Evolutionary conservation across 2,888 invertebrate genomes (phyloP), one percentile per base, ranked within the genome.

Genomic region (Coronaproctus castanopsis): DNA sequence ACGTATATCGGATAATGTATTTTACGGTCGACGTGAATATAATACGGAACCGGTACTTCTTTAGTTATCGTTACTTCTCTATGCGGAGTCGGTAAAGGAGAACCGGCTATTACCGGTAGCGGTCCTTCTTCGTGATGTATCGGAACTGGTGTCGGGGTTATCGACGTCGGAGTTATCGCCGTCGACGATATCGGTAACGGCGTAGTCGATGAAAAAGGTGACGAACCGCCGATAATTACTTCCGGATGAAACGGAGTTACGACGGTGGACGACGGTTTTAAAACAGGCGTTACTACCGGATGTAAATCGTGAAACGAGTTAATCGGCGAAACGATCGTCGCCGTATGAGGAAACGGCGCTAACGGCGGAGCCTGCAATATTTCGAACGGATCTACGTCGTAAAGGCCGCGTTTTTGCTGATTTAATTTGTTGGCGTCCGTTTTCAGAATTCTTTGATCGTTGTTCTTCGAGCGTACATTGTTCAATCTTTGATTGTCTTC

Each of bases 1-100:
- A 84, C 82, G 75, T 83, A 82, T 64, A 87, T 83, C 67, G 87
- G 81, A 68, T 83, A 82, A 0, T 87, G 81, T 0, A 87, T 77
- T 63, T 85, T 77, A 63, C 67, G 67, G 56, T 68, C 68, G 56
- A 68, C 63, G 55, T 65, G 66, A 36, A 87, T 79, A 2, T 86
- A 82, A 62, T 82, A 82, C 0, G 82, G 84, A 0, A 88, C 83
- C 0, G 82, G 83, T 0, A 88, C 79, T 61, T 81, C 81, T 57
- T 87, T 78, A 61, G 83, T 80, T 14, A 87, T 80, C 20, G 80
- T 76, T 22, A 87, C 81, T 63, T 85, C 85, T 69, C 83, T 86
- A 59, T 81, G 74, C 66, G 82, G 80, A 63, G 77, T 63, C 23
- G 66, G 14, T 10, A 21, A 22, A 20, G 54, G 54, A 65, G 54